These are phyloP conservation scores for Hartigia nigra DNA, from an alignment of 2,888 invertebrate genomes.

Conservation along the genomic window DNA sequence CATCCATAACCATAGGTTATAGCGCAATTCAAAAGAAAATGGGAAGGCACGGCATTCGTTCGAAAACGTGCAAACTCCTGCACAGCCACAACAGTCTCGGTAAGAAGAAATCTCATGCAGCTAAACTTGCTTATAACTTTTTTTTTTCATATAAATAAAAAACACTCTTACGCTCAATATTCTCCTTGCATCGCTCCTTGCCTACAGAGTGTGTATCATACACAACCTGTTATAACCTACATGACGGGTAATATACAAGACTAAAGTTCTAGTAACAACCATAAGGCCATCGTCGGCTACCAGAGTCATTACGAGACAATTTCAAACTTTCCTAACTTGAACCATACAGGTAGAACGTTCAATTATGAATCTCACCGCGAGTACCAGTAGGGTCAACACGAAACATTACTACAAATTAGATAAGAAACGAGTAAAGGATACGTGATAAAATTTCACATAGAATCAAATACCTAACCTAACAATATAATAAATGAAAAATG, in stretches of 20 bases:
- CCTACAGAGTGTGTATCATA: neutral
- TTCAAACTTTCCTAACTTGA: neutral
- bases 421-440: neutral
- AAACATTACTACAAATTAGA: neutral
- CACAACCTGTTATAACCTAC: neutral
- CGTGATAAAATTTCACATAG: neutral
- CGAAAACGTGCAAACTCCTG: conserved; percentile 85
- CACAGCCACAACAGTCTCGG: conserved; percentile 89
- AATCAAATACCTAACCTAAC: neutral
- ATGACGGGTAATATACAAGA: neutral
- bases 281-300: neutral
- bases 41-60: conserved; percentile 77
- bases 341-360: neutral
- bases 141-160: neutral
- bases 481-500: neutral
- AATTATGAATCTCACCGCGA: neutral
- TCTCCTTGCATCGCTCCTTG: neutral
- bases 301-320: neutral
- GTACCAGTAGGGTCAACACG: neutral
- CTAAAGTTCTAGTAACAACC: neutral
- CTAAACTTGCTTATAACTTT: neutral
- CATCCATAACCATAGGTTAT: conserved; percentile 68
- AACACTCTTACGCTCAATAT: neutral
- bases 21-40: conserved; percentile 85
- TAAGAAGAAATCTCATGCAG: conserved; percentile 69